Conservation (phyloP, 92 coral and sea anemone genomes). For the Phymanthus crucifer region DNA sequence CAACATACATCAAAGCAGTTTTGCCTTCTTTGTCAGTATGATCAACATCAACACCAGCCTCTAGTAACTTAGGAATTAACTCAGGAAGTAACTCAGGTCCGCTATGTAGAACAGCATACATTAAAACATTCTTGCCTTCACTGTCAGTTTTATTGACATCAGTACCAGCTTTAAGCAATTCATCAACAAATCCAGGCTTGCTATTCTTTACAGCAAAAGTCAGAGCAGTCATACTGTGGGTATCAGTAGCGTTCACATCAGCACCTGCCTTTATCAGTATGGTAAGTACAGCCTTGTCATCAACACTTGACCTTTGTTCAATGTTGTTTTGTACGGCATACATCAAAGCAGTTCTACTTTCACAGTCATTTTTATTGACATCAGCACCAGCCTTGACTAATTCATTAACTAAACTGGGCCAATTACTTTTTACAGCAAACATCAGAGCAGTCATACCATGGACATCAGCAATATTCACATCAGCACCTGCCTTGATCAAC, state of each 20-base stretch:
- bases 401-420: background rate
- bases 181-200: background rate
- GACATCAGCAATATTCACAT: background rate
- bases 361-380: background rate
- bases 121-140: background rate
- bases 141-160: background rate
- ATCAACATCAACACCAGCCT: background rate
- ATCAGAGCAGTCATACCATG: background rate
- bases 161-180: background rate
- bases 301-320: too few species aligned
- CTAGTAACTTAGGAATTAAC: too few species aligned
- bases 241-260: background rate
- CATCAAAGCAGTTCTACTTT: background rate
- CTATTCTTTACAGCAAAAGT: background rate
- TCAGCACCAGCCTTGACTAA: background rate
- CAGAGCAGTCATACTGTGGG: background rate
- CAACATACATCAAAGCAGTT: background rate
- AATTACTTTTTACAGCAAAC: background rate
- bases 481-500: too few species aligned
- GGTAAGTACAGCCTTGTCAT: background rate
- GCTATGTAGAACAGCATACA: background rate
- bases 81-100: background rate
- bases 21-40: background rate
- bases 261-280: background rate
- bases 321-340: background rate